Conservation (phyloP, 2,888 invertebrate species). For the Eucera pruinosa region DNA sequence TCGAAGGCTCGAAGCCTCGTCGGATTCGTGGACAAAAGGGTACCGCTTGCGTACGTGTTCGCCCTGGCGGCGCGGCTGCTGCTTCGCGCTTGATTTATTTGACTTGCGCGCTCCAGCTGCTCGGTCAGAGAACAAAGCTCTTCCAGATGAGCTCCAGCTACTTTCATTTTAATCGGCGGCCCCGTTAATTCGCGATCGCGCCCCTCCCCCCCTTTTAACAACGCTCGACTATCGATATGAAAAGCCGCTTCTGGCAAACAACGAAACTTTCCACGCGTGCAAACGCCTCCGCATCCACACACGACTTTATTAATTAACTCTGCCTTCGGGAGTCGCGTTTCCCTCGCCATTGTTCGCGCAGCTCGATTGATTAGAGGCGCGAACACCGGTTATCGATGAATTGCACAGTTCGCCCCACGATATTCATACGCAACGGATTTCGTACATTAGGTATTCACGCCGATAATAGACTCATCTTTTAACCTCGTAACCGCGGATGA, state of each 20-base stretch:
- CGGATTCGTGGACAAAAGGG: constrained; percentile 65
- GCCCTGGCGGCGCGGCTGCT: constrained; percentile 27
- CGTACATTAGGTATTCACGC: too few species aligned
- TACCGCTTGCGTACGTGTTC: constrained; percentile 69
- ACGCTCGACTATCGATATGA: constrained; percentile 18
- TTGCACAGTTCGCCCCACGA: too few species aligned
- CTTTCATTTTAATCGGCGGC: constrained; percentile 49
- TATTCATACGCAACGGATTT: too few species aligned
- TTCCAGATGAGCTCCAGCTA: constrained; percentile 45
- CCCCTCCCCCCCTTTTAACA: too few species aligned
- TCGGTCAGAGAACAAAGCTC: constrained; percentile 55
- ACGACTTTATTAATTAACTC: constrained; percentile 34
- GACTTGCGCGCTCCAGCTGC: constrained; percentile 53
- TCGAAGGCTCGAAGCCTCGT: constrained; percentile 34
- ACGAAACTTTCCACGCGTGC: constrained; percentile 8
- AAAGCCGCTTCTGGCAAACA: background rate
- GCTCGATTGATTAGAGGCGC: constrained; percentile 7
- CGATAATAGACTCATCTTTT: too few species aligned
- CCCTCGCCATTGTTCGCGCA: background rate
- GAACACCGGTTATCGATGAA: too few species aligned
- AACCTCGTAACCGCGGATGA: too few species aligned
- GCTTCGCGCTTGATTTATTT: constrained; percentile 67
- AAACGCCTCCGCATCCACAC: background rate
- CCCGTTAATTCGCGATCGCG: constrained; percentile 33
- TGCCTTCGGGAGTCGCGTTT: background rate